Evolutionary conservation across 2,888 invertebrate genomes (phyloP), one percentile per base, ranked within the genome.

Genomic region (Metopia argyrocephala): DNA sequence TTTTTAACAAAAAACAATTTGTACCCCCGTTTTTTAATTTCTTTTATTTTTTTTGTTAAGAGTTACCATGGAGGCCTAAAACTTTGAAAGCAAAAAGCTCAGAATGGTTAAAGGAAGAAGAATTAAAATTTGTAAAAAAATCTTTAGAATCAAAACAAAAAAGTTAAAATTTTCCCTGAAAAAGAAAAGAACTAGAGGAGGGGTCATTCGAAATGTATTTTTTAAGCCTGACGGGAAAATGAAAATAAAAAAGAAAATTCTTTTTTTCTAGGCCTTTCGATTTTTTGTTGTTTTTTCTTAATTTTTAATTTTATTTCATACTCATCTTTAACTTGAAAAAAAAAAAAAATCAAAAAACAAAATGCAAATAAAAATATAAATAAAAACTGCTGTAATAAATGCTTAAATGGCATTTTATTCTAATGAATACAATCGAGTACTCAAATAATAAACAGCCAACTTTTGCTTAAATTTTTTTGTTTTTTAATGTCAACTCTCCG

Each of bases 51-150:
- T 45, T 71, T 56, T 68, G 25, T 45, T 23, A 52, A 54, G 52
- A 57, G 80, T 80, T 69, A 73, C 80, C 76, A 76, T 80, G 80
- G 80, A 54, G 65, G 27, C 52, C 54, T 45, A 31, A 61, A 52
- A 61, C 27, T 20, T 2, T 50, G 23, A 38, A 61, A 27, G 23
- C 68, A 70, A 7, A 2, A 56, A 73, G 25, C 20, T 12, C 23
- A 59, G 38, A 38, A 15, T 12, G 20, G 18, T 64, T 59, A 38
- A 68, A 56, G 48, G 46, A 4, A 38, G 56, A 23, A 64, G 64
- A 50, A 9, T 38, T 28, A 50, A 21, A 52, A 31, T 15, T 38
- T 38, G 9, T 38, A 12, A 15, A 38, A 38, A 38, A 38, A 38
- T 38, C 38, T 15, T 38, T 0, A 38, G 38, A 38, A 38, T 46